Evolutionary conservation across 2,888 invertebrate species (phyloP), one percentile per base, ranked within the genome.

Genomic region (Criorhina ranunculi): DNA sequence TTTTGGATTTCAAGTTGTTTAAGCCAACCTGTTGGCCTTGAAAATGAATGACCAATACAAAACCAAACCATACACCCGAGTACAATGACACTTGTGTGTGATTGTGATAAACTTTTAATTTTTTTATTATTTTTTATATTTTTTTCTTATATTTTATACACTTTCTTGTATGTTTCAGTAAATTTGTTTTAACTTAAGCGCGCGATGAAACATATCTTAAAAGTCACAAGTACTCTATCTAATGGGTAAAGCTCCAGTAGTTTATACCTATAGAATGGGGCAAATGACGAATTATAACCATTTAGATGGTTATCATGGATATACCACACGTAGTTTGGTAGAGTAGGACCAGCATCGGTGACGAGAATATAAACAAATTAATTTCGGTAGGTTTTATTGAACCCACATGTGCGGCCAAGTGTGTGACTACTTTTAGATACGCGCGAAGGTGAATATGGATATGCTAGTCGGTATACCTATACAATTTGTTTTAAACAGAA

Each of bases 11-110:
- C 12, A 62, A 69, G 72, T 72, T 66, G 46, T 73, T 73, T 37
- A 37, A 78, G 53, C 35, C 62, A 81, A 81, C 81, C 76, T 72
- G 83, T 83, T 83, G 83, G 83, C 83, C 83, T 83, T 83, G 78
- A 83, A 78, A 66, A 53, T 42, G 49, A 62, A 66, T 83, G 83
- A 73, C 73, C 78, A 78, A 73, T 35, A 78, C 66, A 17, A 53
- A 72, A 12, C 53, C 59, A 46, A 62, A 60, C 53, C 57, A 31
- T 46, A 64, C 62, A 9, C 19, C 31, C 42, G 66, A 66, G 83
- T 83, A 72, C 83, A 83, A 83, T 83, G 83, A 83, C 24, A 24
- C 83, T 83, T 46, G 53, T 24, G 51, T 44, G 55, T 59, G 49
- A 49, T 57, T 60, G 73, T 59, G 49, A 40, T 73, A 73, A 67